phyloP scores from a whole-genome alignment of 2,888 invertebrate species.

The Diabrotica balteata region DNA sequence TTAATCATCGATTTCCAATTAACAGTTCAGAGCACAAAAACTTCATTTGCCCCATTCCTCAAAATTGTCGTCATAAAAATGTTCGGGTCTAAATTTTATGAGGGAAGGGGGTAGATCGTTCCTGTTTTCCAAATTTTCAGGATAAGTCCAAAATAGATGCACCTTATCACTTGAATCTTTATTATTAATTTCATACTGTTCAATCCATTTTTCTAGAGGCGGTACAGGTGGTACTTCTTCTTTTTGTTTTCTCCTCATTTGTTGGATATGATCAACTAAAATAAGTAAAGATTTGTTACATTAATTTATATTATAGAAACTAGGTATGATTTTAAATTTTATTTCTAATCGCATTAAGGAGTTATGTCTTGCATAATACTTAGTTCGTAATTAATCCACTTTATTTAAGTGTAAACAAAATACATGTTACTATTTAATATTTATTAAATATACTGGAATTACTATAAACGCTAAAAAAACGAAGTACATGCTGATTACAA shows the following conservation, averaged over 20 bases:
- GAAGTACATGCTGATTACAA: no score
- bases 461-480: no score
- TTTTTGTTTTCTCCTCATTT: conserved; percentile 38
- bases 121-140: conserved; percentile 61
- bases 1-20: no score
- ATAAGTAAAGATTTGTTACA: conserved; percentile 21
- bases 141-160: conserved; percentile 66
- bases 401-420: no score
- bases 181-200: conserved; percentile 55
- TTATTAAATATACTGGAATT: no score
- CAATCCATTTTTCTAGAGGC: conserved; percentile 57
- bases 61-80: conserved; percentile 63
- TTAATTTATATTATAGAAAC: no score
- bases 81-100: conserved; percentile 64
- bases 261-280: conserved; percentile 56
- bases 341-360: no score
- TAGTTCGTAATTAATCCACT: no score
- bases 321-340: no score
- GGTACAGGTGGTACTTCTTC: conserved; percentile 52
- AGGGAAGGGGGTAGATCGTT: conserved; percentile 69
- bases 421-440: no score
- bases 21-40: background rate
- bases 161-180: conserved; percentile 57
- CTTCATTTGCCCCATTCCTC: conserved; percentile 65
- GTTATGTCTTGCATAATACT: no score